These are phyloP conservation scores for Byasa hedistus DNA, from an alignment of 2,888 invertebrate species.

Conservation along the genomic window DNA sequence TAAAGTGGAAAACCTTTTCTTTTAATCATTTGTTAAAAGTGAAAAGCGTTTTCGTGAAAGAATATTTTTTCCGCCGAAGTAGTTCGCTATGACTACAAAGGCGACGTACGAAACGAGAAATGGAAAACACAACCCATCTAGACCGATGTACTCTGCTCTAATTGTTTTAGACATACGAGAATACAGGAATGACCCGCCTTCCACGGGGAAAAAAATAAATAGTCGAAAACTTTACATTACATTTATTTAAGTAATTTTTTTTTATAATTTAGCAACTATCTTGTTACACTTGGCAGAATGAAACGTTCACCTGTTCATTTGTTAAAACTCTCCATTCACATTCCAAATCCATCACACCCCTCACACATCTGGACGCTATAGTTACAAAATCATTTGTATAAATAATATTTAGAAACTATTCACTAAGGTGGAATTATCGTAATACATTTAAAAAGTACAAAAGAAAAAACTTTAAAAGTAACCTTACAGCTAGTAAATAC, in stretches of 20 bases:
- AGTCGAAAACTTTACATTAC: constrained; percentile 21
- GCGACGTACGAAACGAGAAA: constrained; percentile 12
- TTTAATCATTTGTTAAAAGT: constrained; percentile 7
- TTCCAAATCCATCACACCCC: constrained; percentile 32
- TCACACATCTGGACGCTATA: constrained; percentile 39
- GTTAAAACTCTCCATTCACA: constrained; percentile 24
- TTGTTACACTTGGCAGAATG: constrained; percentile 17
- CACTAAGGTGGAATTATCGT: constrained; percentile 30
- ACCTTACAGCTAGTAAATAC: constrained; percentile 35
- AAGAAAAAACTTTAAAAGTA: constrained; percentile 38
- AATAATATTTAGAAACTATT: constrained; percentile 34
- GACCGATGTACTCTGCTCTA: not conserved
- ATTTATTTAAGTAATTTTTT: constrained; percentile 20
- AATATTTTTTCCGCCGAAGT: constrained; percentile 1
- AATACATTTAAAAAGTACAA: constrained; percentile 36
- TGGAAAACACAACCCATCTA: constrained; percentile 10
- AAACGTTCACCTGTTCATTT: constrained; percentile 13
- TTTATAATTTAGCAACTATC: constrained; percentile 21
- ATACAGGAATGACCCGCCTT: constrained; percentile 14
- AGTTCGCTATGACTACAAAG: constrained; percentile 7
- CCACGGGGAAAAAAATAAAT: constrained; percentile 21
- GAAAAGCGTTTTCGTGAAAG: not conserved
- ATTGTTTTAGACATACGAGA: not conserved
- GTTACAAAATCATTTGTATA: constrained; percentile 39
- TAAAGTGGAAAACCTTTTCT: constrained; percentile 3